Conservation (phyloP, 1,140 invertebrate genomes). For the Sycophaga agraensis region DNA sequence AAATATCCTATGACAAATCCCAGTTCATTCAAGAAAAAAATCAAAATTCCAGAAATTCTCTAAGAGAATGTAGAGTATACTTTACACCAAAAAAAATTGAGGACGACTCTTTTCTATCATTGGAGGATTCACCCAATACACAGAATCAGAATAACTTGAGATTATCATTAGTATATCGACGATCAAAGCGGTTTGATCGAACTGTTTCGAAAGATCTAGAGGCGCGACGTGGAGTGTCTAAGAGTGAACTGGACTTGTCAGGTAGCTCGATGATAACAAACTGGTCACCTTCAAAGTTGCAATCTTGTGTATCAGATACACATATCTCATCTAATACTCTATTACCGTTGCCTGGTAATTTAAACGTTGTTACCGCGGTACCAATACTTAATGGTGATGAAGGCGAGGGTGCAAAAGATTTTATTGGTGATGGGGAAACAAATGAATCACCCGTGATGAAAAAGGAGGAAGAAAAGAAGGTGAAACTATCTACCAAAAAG, state of each 20-base stretch:
- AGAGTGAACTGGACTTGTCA: constrained; percentile 34
- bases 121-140: constrained; percentile 35
- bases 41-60: constrained; percentile 46
- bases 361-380: background rate
- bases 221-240: constrained; percentile 17
- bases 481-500: too few relatives aligned
- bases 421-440: background rate
- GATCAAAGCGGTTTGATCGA: constrained; percentile 7
- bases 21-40: constrained; percentile 40
- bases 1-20: constrained; percentile 8
- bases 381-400: background rate
- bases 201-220: background rate
- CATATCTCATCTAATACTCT: constrained; percentile 29
- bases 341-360: too few relatives aligned
- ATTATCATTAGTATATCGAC: constrained; percentile 38
- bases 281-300: constrained; percentile 30
- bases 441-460: background rate
- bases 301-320: constrained; percentile 37
- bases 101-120: too few relatives aligned
- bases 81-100: background rate
- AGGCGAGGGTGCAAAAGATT: background rate
- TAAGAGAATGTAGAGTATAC: constrained; percentile 5
- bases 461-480: too few relatives aligned
- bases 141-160: constrained; percentile 41
- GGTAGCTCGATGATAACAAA: constrained; percentile 25